Evolutionary conservation across 1,140 invertebrate genomes (phyloP).

Genomic region (Cataglyphis hispanica): DNA sequence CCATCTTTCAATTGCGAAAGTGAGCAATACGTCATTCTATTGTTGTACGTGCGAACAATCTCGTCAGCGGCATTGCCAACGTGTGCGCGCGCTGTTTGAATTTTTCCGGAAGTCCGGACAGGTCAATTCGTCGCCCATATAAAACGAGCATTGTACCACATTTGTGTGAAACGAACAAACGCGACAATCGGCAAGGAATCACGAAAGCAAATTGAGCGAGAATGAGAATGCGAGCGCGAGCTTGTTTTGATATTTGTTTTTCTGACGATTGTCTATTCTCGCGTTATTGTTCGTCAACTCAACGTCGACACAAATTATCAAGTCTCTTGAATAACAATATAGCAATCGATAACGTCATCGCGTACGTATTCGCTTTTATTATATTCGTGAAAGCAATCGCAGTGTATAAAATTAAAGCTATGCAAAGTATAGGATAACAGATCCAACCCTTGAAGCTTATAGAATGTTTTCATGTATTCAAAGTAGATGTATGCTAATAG

Average conservation of each 20-base stretch:
- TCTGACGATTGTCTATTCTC: slow-evolving; percentile 37
- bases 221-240: slow-evolving; percentile 10
- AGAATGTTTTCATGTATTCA: not conserved
- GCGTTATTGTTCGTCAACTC: slow-evolving; percentile 46
- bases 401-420: slow-evolving; percentile 30
- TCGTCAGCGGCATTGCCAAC: slow-evolving; percentile 24
- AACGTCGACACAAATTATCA: slow-evolving; percentile 40
- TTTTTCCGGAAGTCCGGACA: slow-evolving; percentile 47
- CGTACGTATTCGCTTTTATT: slow-evolving; percentile 20
- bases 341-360: slow-evolving; percentile 38
- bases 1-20: slow-evolving; percentile 43
- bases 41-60: slow-evolving; percentile 55
- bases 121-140: slow-evolving; percentile 48
- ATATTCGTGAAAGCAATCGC: not conserved
- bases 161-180: slow-evolving; percentile 32
- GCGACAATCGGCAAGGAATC: slow-evolving; percentile 33
- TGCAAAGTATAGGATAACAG: not conserved
- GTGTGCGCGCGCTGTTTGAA: slow-evolving; percentile 8
- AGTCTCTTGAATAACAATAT: slow-evolving; percentile 29
- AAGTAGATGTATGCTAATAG: not conserved
- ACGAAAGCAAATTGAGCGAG: slow-evolving; percentile 2
- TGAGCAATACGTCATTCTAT: slow-evolving; percentile 55
- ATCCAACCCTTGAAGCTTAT: not conserved
- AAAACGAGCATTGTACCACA: slow-evolving; percentile 21
- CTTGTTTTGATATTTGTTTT: slow-evolving; percentile 35